phyloP scores from a whole-genome alignment of 2,113 vertebrate genomes.

The Oreochromis tanganicae region DNA sequence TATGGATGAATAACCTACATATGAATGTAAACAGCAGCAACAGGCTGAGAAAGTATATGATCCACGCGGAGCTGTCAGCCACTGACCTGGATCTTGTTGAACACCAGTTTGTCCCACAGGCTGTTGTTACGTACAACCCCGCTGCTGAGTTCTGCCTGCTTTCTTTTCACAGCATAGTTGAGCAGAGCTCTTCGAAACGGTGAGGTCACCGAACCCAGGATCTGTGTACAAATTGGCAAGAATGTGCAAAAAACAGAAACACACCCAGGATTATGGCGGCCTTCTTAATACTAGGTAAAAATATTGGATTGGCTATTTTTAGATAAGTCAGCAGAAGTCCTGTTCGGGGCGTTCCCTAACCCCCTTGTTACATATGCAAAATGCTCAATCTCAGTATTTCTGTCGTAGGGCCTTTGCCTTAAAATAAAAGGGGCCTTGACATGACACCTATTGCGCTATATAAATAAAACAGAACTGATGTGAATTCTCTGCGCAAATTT shows the following conservation, averaged over 20 bases:
- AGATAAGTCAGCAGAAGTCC: not conserved
- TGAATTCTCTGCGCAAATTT: not conserved
- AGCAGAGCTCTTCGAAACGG: constrained; percentile 68
- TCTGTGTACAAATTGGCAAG: constrained; percentile 38
- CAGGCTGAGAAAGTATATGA: not conserved
- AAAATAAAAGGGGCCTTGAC: not conserved
- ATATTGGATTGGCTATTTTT: not conserved
- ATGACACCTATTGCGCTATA: not conserved
- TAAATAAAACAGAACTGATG: not conserved
- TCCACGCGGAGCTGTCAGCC: not conserved
- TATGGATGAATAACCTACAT: not conserved
- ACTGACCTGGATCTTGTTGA: constrained; percentile 75
- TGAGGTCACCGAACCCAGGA: constrained; percentile 69
- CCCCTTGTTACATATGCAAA: not conserved
- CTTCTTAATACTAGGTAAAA: not conserved
- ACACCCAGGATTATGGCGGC: not conserved
- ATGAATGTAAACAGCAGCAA: not conserved
- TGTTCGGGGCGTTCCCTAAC: not conserved
- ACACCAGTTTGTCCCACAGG: constrained; percentile 75
- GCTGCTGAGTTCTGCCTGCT: constrained; percentile 74
- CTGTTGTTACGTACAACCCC: constrained; percentile 76
- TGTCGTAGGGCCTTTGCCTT: not conserved
- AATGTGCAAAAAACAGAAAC: not conserved
- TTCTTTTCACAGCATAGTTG: constrained; percentile 71
- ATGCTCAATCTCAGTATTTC: not conserved